These are phyloP conservation scores for Brachystomella parvula DNA, from an alignment of 1,140 invertebrate genomes.

Conservation along the genomic window DNA sequence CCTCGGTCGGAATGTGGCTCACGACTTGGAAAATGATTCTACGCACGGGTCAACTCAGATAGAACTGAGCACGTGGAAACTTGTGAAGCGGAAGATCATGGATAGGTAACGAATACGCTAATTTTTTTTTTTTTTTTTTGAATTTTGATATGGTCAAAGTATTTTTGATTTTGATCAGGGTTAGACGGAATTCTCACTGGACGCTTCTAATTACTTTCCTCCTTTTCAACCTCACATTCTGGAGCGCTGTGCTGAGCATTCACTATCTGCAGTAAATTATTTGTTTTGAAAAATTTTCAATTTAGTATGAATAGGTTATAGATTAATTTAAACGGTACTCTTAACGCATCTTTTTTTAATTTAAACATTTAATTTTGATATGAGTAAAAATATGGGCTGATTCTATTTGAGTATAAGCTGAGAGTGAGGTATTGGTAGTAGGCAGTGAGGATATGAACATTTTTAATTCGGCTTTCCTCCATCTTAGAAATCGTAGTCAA, in stretches of 20 bases:
- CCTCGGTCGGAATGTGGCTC: too few species aligned
- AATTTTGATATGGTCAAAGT: neutral
- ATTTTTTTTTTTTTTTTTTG: neutral
- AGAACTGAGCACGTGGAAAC: neutral
- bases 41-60: too few species aligned
- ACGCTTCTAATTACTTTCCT: neutral
- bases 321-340: too few species aligned
- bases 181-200: neutral
- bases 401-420: too few species aligned
- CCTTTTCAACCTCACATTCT: neutral
- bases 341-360: too few species aligned
- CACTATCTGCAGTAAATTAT: neutral
- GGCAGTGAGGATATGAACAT: too few species aligned
- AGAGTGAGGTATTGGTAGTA: too few species aligned
- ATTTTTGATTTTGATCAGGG: neutral
- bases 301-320: too few species aligned
- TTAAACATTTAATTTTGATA: too few species aligned
- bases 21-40: neutral
- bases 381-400: too few species aligned
- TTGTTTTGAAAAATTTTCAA: neutral
- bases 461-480: neutral
- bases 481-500: slow-evolving; percentile 12
- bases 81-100: neutral
- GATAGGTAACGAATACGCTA: neutral
- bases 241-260: neutral